Evolutionary conservation across 37 sponge, comb jelly and placozoan species (phyloP).

Genomic region (Oopsacas minuta): DNA sequence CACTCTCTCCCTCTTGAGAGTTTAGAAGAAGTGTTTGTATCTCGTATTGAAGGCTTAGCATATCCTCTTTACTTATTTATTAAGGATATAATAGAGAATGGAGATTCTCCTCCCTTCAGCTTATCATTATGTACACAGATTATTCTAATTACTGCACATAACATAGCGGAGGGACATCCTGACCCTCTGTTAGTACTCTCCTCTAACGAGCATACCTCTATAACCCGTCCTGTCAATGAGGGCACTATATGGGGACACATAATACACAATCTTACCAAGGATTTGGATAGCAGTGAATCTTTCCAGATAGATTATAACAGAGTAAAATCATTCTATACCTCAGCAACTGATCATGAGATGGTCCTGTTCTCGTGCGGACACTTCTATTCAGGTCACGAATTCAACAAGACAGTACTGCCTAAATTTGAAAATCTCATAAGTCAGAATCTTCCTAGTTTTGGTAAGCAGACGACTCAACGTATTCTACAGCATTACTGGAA

Average conservation of each 20-base stretch:
- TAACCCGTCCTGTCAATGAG: neutral
- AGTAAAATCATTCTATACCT: neutral
- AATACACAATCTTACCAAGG: neutral
- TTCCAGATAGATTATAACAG: neutral
- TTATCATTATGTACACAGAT: neutral
- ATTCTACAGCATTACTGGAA: neutral
- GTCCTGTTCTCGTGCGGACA: neutral
- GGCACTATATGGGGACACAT: neutral
- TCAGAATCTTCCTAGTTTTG: neutral
- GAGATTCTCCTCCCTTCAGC: neutral
- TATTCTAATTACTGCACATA: neutral
- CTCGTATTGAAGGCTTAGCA: neutral
- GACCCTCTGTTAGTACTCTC: neutral
- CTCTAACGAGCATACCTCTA: neutral
- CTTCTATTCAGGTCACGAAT: neutral
- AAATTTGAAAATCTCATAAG: neutral
- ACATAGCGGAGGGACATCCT: neutral
- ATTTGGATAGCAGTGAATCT: neutral
- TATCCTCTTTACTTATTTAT: neutral
- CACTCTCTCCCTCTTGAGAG: neutral
- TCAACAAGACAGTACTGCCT: neutral
- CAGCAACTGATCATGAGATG: neutral
- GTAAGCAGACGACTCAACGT: neutral
- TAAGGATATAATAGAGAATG: neutral
- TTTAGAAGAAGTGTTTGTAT: neutral